Evolutionary conservation across 2,113 vertebrate genomes (phyloP), one percentile per base, ranked within the genome.

Genomic region (Danionella cerebrum): DNA sequence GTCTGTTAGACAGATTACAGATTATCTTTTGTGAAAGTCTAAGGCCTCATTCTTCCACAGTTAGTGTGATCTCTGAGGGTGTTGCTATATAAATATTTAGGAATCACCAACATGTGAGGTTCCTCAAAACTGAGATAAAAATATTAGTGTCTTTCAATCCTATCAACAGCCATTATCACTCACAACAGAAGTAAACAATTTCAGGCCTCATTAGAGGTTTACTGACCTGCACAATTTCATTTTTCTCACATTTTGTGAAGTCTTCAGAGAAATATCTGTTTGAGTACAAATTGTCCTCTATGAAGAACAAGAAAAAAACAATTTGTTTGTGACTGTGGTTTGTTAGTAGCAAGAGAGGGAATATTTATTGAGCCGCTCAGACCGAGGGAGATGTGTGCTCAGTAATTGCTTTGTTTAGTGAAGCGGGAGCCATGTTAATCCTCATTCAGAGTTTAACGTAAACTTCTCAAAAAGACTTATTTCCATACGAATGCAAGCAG

Each of bases 401-500:
- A 51, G 39, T 73, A 77, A 73, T 42, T 52, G 65, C 63, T 47
- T 63, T 59, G 65, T 72, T 74, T 74, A 67, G 58, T 65, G 25
- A 55, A 69, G 44, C 27, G 50, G 60, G 68, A 67, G 54, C 38
- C 65, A 41, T 29, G 60, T 45, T 69, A 65, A 62, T 69, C 55
- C 44, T 60, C 62, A 50, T 76, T 74, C 65, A 74, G 67, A 47
- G 54, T 65, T 31, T 50, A 71, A 71, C 57, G 36, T 73, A 74
- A 76, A 74, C 65, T 76, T 74, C 76, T 67, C 71, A 54, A 41
- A 50, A 53, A 51, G 67, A 75, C 50, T 67, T 39, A 75, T 75
- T 74, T 67, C 51, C 62, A 67, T 76, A 69, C 29, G 60, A 79
- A 74, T 76, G 54, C 60, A 51, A 55, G 31, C 45, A 58, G 66